These are phyloP conservation scores for Daboia siamensis DNA, from an alignment of 2,113 vertebrate genomes.

Conservation along the genomic window DNA sequence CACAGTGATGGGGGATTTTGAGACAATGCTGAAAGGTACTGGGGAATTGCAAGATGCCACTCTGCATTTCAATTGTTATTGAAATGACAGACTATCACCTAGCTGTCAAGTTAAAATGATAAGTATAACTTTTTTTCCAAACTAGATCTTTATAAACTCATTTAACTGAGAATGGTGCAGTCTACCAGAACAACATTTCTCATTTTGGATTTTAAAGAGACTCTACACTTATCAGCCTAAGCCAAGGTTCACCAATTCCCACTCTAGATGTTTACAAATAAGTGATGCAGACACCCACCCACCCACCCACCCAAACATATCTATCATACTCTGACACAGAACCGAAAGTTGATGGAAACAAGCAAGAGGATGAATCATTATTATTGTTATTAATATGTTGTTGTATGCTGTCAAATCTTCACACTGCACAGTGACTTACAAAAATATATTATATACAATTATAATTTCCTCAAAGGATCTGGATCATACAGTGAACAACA, in stretches of 20 bases:
- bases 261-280: neutral
- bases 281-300: neutral
- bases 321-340: neutral
- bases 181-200: neutral
- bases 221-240: neutral
- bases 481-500: neutral
- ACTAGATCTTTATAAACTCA: neutral
- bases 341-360: neutral
- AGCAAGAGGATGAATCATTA: neutral
- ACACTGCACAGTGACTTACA: neutral
- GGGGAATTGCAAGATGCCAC: neutral
- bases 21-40: neutral
- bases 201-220: neutral
- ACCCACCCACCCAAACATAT: neutral
- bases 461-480: neutral
- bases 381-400: neutral
- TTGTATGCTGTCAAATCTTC: neutral
- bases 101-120: constrained; percentile 3
- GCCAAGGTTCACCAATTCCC: neutral
- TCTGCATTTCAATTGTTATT: neutral
- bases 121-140: neutral
- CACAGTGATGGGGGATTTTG: neutral
- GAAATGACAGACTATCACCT: neutral
- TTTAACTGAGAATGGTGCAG: neutral
- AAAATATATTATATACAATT: neutral